phyloP scores from a whole-genome alignment of 2,888 invertebrate species.

The Gari tellinella region DNA sequence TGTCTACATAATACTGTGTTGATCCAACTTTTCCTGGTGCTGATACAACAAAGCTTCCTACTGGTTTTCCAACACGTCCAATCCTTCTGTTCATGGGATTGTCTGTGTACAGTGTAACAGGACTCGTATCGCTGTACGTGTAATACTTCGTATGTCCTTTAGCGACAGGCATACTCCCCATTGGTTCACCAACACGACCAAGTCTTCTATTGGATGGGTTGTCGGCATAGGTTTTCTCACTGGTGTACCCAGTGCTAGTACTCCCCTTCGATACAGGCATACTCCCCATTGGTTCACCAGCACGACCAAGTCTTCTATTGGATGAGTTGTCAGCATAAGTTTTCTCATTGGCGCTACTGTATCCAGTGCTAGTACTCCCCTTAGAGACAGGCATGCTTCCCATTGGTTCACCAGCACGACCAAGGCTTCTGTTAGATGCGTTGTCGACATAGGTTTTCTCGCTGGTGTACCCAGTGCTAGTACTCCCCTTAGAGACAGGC shows the following conservation, averaged over 20 bases:
- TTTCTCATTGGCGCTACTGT: neutral
- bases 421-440: no score
- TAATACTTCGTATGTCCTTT: neutral
- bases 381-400: no score
- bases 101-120: constrained; percentile 29
- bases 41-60: constrained; percentile 24
- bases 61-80: constrained; percentile 27
- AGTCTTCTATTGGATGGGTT: no score
- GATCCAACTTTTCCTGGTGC: neutral
- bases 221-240: no score
- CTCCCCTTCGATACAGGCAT: constrained; percentile 2
- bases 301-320: constrained; percentile 28
- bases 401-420: no score
- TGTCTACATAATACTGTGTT: constrained; percentile 25
- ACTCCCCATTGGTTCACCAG: constrained; percentile 28
- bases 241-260: neutral
- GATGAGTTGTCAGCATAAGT: constrained; percentile 32
- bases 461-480: no score
- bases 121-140: neutral
- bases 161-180: constrained; percentile 24
- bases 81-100: constrained; percentile 24
- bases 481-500: no score
- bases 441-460: no score
- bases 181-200: neutral
- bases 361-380: neutral